phyloP scores from a whole-genome alignment of 2,888 invertebrate genomes.

The Heterodera filipjevi region DNA sequence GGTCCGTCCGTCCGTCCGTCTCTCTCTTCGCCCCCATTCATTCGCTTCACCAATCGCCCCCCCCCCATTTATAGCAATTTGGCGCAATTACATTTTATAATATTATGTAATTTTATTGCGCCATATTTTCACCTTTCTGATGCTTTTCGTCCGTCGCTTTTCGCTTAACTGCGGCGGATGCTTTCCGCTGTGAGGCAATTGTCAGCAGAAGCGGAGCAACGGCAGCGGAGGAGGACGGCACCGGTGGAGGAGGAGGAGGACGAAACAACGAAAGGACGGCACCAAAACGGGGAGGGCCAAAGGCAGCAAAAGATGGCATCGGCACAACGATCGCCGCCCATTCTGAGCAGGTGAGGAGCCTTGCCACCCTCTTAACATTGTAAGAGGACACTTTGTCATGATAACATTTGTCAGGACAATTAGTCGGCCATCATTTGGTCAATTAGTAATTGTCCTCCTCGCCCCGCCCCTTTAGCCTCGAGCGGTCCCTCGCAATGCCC shows the following conservation, averaged over 20 bases:
- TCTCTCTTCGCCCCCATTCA: neutral
- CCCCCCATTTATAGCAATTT: neutral
- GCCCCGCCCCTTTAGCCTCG: neutral
- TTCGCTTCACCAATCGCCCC: neutral
- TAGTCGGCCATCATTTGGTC: neutral
- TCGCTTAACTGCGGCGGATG: neutral
- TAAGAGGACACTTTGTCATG: too few relatives aligned
- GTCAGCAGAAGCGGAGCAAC: neutral
- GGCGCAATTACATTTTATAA: neutral
- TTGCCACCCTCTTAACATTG: neutral
- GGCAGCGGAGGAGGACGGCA: neutral
- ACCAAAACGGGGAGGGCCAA: neutral
- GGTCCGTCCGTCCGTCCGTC: neutral
- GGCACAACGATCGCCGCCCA: neutral
- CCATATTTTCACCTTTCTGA: neutral
- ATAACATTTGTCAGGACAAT: neutral
- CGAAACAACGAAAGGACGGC: neutral
- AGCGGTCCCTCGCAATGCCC: neutral
- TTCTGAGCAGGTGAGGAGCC: neutral
- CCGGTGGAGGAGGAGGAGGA: neutral
- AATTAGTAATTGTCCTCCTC: neutral
- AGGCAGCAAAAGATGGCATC: neutral
- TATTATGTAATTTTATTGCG: neutral
- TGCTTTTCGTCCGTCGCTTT: neutral
- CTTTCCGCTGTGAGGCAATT: neutral